A percentile compares a stretch with the other conserved stretches of the same genome.
These are phyloP conservation scores for Glaucomys volans DNA, from an alignment of 2,113 vertebrate species.

Conservation along the genomic window DNA sequence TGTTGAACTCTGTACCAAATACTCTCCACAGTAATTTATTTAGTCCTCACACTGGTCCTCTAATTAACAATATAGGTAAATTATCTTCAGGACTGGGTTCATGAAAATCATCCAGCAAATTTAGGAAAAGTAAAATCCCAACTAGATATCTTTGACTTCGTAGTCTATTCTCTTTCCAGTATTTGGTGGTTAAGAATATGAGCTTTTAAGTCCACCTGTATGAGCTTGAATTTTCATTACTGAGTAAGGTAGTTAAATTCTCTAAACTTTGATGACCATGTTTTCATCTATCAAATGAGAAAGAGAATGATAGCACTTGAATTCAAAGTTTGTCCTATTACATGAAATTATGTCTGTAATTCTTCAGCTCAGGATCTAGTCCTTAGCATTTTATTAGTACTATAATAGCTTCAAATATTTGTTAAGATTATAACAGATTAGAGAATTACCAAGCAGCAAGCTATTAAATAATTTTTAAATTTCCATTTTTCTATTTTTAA, in stretches of 20 bases:
- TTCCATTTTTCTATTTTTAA: background rate
- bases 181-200: background rate
- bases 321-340: background rate
- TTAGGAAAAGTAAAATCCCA: background rate
- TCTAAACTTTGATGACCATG: background rate
- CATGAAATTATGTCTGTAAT: background rate
- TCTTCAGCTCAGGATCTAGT: background rate
- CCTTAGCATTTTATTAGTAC: background rate
- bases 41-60: background rate
- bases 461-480: too few species aligned
- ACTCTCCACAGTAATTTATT: background rate
- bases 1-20: background rate
- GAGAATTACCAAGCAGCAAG: background rate
- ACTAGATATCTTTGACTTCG: background rate
- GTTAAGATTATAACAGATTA: background rate
- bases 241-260: background rate
- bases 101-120: background rate
- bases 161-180: background rate
- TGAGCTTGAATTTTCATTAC: background rate
- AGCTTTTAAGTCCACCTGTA: background rate
- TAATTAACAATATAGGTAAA: background rate
- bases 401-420: background rate
- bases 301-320: background rate
- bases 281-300: background rate
- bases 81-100: background rate